phyloP scores from a whole-genome alignment of 2,797 vertebrate species.

The Spinibarbus caldwelli region DNA sequence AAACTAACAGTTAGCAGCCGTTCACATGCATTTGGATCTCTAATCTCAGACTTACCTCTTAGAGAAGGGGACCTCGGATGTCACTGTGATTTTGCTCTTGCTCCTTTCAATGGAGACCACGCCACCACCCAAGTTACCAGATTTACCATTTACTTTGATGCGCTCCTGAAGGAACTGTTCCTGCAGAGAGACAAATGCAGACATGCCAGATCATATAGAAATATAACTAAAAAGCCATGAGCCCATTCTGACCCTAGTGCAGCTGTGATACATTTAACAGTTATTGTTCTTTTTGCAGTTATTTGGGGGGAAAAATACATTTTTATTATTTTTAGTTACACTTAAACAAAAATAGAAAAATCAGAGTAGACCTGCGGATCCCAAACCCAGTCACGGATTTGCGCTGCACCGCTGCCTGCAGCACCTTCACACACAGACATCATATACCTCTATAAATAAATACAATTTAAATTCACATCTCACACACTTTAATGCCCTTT shows the following conservation, averaged over 20 bases:
- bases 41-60: conserved; percentile 83
- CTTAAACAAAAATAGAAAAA: too few species aligned
- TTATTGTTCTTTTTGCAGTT: not conserved
- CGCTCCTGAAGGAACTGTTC: conserved; percentile 97
- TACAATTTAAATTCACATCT: too few species aligned
- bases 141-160: conserved; percentile 97
- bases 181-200: conserved; percentile 67
- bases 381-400: too few species aligned
- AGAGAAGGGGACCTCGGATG: conserved; percentile 95
- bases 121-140: conserved; percentile 91
- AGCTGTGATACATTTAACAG: not conserved
- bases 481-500: too few species aligned
- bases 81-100: conserved; percentile 97
- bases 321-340: too few species aligned
- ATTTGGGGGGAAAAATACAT: too few species aligned
- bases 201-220: not conserved
- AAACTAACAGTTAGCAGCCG: not conserved
- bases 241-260: not conserved
- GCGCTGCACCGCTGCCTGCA: too few species aligned
- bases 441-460: too few species aligned
- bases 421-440: too few species aligned
- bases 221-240: not conserved
- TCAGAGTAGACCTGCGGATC: too few species aligned
- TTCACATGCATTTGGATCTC: not conserved
- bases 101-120: conserved; percentile 94